phyloP scores from a whole-genome alignment of 2,797 vertebrate species.

The Pyrocephalus nanus region DNA sequence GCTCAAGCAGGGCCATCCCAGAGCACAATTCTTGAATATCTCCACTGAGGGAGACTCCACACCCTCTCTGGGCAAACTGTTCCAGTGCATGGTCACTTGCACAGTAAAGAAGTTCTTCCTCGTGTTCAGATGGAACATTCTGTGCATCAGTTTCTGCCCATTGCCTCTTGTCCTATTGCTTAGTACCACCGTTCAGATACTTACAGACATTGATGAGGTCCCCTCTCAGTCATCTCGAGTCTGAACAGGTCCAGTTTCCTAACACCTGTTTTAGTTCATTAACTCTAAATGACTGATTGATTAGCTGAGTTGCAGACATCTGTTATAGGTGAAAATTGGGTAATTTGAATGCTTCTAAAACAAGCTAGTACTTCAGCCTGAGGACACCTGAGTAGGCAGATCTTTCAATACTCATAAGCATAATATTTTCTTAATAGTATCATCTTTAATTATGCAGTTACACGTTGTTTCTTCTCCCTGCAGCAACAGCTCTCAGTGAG shows the following conservation, averaged over 20 bases:
- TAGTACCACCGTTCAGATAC: not conserved
- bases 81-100: not conserved
- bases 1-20: not conserved
- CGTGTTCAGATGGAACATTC: not conserved
- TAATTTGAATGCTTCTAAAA: not conserved
- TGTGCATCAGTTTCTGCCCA: fast-evolving
- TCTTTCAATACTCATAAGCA: not conserved
- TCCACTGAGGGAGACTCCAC: not conserved
- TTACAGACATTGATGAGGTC: not conserved
- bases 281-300: not conserved
- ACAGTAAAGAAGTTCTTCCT: not conserved
- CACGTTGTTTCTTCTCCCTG: not conserved
- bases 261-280: not conserved
- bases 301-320: not conserved
- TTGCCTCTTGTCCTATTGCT: fast-evolving
- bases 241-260: not conserved
- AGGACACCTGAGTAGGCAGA: not conserved
- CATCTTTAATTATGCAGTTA: not conserved
- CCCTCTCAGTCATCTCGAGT: not conserved
- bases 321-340: not conserved
- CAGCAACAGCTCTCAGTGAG: not conserved
- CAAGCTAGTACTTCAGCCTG: not conserved
- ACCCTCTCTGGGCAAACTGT: not conserved
- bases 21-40: not conserved
- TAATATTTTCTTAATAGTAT: not conserved